Evolutionary conservation across 2,888 invertebrate species (phyloP).

Genomic region (Chalcis sispes): DNA sequence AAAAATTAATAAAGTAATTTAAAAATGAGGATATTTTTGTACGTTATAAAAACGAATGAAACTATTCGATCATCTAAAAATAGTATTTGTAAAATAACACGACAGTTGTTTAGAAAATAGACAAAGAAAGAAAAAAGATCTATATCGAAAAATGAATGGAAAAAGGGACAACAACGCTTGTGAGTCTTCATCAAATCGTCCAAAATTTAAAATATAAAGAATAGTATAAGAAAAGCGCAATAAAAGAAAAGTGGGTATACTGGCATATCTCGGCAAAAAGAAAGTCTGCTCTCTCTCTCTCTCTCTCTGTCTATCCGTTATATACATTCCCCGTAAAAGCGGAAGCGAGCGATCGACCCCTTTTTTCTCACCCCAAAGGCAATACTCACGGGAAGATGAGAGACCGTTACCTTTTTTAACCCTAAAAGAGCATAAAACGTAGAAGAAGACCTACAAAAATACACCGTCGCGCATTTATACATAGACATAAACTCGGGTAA

Average conservation of each 20-base stretch:
- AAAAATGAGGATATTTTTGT: no score
- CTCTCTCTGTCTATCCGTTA: conserved; percentile 30
- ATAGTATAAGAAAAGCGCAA: conserved; percentile 11
- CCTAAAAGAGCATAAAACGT: conserved; percentile 42
- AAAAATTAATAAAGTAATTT: no score
- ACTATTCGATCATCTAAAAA: no score
- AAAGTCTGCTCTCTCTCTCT: conserved; percentile 18
- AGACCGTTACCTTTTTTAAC: conserved; percentile 54
- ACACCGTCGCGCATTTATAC: conserved; percentile 14
- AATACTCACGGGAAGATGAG: conserved; percentile 30
- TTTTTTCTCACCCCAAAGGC: conserved; percentile 7
- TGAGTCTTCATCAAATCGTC: no score
- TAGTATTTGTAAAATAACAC: conserved; percentile 30
- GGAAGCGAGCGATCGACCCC: conserved; percentile 39
- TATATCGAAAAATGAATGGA: no score
- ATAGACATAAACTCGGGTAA: conserved; percentile 30
- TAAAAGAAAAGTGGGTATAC: conserved; percentile 7
- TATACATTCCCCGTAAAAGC: conserved; percentile 46
- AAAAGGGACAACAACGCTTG: no score
- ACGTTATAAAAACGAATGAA: no score
- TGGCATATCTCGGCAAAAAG: background rate
- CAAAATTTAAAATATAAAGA: conserved; percentile 14
- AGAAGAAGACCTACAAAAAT: conserved; percentile 42
- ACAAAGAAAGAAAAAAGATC: conserved; percentile 29
- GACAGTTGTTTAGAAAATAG: conserved; percentile 15